These are phyloP conservation scores for Psettodes erumei DNA, from an alignment of 2,113 vertebrate species.

Conservation along the genomic window DNA sequence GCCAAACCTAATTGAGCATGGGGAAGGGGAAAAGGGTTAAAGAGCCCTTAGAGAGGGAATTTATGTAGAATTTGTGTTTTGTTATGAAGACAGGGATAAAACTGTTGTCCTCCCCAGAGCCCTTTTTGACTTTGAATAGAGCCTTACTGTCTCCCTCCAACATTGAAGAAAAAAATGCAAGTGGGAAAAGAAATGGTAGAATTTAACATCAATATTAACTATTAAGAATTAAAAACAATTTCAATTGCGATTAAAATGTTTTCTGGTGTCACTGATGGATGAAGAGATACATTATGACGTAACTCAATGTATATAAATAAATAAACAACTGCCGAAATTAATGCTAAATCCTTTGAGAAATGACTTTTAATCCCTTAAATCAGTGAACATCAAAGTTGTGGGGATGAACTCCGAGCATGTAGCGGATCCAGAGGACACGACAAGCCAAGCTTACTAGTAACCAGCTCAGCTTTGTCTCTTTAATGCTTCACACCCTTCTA, in stretches of 20 bases:
- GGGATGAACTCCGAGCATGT: constrained; percentile 51
- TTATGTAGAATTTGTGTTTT: constrained; percentile 76
- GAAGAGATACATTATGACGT: constrained; percentile 19
- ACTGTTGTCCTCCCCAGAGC: constrained; percentile 71
- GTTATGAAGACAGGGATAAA: constrained; percentile 72
- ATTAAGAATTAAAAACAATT: constrained; percentile 10
- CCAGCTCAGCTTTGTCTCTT: constrained; percentile 57
- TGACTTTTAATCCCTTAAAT: constrained; percentile 71
- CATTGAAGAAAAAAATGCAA: constrained; percentile 11
- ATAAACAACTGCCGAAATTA: constrained; percentile 40
- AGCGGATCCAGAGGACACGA: constrained; percentile 30
- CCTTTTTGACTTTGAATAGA: constrained; percentile 65
- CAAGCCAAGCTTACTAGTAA: constrained; percentile 35
- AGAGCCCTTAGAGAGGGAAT: constrained; percentile 72
- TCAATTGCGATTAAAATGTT: too few relatives aligned
- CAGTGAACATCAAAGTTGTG: constrained; percentile 62
- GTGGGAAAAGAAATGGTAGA: neutral
- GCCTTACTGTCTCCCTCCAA: constrained; percentile 41
- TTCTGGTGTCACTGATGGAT: neutral
- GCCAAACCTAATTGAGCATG: constrained; percentile 78
- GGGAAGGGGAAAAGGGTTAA: constrained; percentile 72
- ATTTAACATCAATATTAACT: constrained; percentile 21
- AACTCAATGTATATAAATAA: constrained; percentile 16
- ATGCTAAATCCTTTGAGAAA: constrained; percentile 52
- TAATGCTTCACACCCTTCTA: constrained; percentile 47